Evolutionary conservation across 2,113 vertebrate genomes (phyloP).

Genomic region (Cariama cristata): DNA sequence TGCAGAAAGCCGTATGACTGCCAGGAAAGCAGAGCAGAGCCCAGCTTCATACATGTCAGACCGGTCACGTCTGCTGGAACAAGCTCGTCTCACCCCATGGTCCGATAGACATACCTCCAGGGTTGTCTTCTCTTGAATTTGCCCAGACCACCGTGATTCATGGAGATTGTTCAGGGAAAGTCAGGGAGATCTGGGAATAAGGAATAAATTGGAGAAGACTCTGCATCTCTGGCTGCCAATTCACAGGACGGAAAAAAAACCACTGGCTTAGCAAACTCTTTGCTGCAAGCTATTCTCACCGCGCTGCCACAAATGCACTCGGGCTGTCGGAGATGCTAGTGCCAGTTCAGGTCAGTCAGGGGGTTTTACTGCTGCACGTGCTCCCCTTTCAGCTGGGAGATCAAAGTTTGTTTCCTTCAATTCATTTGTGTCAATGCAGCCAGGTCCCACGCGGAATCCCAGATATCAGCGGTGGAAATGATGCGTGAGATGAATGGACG

Average conservation of each 20-base stretch:
- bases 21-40: background rate
- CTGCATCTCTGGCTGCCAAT: background rate
- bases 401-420: background rate
- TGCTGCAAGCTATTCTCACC: background rate
- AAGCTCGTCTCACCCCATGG: background rate
- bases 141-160: rapidly evolving
- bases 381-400: background rate
- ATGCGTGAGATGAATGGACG: background rate
- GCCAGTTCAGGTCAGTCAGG: background rate
- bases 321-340: background rate
- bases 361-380: background rate
- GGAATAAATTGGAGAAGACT: background rate
- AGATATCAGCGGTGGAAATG: background rate
- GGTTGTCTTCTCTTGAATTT: background rate
- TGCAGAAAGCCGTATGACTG: background rate
- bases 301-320: background rate
- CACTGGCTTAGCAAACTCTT: background rate
- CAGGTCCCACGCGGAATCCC: background rate
- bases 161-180: background rate
- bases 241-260: background rate
- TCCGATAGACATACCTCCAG: rapidly evolving
- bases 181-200: background rate
- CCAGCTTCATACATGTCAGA: rapidly evolving
- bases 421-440: background rate
- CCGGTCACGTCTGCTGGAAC: rapidly evolving